Conservation (phyloP, 2,888 invertebrate species). For the Epiblema foenella region DNA sequence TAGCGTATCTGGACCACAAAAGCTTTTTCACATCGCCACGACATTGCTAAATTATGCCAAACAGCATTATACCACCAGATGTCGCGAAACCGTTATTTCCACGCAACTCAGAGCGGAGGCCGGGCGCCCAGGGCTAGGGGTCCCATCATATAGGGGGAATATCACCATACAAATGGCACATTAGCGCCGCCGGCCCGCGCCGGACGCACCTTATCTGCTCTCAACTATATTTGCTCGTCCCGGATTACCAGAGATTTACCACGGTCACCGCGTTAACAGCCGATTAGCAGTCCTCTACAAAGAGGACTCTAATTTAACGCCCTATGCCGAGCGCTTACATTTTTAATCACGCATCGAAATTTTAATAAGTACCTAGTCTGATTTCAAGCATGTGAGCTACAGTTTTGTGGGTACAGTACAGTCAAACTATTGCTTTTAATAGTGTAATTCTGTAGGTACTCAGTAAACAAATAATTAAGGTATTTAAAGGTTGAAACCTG, state of each 20-base stretch:
- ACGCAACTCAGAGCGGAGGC: constrained; percentile 57
- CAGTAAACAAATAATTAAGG: neutral
- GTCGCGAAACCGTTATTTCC: constrained; percentile 46
- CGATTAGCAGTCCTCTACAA: constrained; percentile 81
- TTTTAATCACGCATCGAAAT: constrained; percentile 59
- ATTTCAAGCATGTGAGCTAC: neutral
- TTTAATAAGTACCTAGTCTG: constrained; percentile 51
- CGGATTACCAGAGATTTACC: constrained; percentile 83
- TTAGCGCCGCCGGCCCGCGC: constrained; percentile 68
- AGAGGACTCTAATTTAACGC: constrained; percentile 76
- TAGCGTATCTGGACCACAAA: constrained; percentile 3
- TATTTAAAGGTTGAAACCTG: neutral
- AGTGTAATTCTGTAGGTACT: no score
- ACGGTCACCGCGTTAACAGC: constrained; percentile 78
- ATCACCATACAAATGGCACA: constrained; percentile 84
- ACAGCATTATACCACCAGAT: constrained; percentile 46
- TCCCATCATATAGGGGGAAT: no score
- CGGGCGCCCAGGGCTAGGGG: constrained; percentile 50
- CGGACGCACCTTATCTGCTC: constrained; percentile 82
- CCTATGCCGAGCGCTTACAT: constrained; percentile 59
- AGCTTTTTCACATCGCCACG: constrained; percentile 9
- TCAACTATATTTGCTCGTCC: constrained; percentile 83
- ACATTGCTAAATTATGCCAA: constrained; percentile 19
- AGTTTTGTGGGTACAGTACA: no score
- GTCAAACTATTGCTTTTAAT: no score